Evolutionary conservation across 37 sponge, comb jelly and placozoan species (phyloP), one percentile per base, ranked within the genome.

Genomic region (Cliona cf. orientalis): DNA sequence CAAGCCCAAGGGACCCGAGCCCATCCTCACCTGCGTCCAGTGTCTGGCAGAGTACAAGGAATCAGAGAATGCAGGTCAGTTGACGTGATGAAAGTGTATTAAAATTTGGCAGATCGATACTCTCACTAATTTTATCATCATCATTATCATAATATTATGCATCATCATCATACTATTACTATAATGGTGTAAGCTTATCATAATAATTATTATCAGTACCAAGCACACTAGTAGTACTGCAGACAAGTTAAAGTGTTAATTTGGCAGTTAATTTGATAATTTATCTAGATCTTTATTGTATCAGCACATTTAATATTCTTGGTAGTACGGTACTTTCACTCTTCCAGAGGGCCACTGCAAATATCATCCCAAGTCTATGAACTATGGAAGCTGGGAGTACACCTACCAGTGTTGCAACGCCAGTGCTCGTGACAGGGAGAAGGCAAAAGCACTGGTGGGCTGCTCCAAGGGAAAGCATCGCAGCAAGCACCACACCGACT

Each of bases 1-100:
- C n/a, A 76, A 76, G 40, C 86, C 85, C 17, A 43, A 36, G 19
- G 85, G 46, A 61, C 91, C 91, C 17, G 91, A 90, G 81, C 72
- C 91, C 17, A 80, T 90, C 14, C 86, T 90, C 1, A 90, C 91
- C 5, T 90, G 91, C 46, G 86, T 90, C 12, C 91, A 90, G 64
- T 90, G 91, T 73, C 26, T 34, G 0, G 64, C 69, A 31, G 91
- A 90, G 43, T 90, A 90, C 76, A 80, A 85, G 76, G 86, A 90
- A 65, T 90, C 91, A 21, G 76, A 85, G 62, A 90, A 90, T 75
- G 86, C 81, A 42, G 84, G 84, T 84, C 42, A 25, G 19, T 36
- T 67, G 21, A 17, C 40, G 9, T 44, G 28, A 58, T 38, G 55
- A 19, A 33, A 42, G 5, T 23, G 9, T 72, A 40, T 74, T 2